These are phyloP conservation scores for Notoglanidium macrostoma DNA, from an alignment of 2,797 vertebrate genomes.

Conservation along the genomic window DNA sequence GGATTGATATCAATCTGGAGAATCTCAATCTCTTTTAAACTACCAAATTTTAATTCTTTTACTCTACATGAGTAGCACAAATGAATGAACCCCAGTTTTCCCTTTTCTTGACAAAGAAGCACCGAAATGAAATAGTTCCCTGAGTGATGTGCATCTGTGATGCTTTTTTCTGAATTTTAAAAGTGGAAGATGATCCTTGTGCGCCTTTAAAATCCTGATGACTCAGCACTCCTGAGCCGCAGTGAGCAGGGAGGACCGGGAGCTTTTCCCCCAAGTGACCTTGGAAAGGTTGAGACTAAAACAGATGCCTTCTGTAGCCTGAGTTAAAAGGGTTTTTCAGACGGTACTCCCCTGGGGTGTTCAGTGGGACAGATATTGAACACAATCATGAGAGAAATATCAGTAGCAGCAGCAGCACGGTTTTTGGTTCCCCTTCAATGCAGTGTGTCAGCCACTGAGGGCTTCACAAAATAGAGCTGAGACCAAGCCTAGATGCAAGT, in stretches of 20 bases:
- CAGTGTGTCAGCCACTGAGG: neutral
- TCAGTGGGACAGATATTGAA: conserved; percentile 26
- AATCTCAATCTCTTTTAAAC: neutral
- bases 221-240: conserved; percentile 45
- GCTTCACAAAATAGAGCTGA: conserved; percentile 29
- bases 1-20: neutral
- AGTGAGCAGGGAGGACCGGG: conserved; percentile 40
- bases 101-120: neutral
- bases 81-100: neutral
- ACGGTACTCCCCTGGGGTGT: conserved; percentile 25
- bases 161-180: neutral
- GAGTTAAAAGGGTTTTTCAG: conserved; percentile 50
- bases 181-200: conserved; percentile 45
- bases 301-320: conserved; percentile 46
- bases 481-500: conserved; percentile 28
- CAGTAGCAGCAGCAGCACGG: conserved; percentile 14
- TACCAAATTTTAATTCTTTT: neutral
- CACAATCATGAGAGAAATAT: conserved; percentile 38
- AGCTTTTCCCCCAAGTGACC: conserved; percentile 40
- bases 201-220: conserved; percentile 42
- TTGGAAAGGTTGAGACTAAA: conserved; percentile 50
- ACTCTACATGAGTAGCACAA: neutral
- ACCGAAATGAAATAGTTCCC: neutral
- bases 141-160: neutral
- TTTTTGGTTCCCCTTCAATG: conserved; percentile 24